Conservation (phyloP, 2,888 invertebrate species). For the Chesias legatella region DNA sequence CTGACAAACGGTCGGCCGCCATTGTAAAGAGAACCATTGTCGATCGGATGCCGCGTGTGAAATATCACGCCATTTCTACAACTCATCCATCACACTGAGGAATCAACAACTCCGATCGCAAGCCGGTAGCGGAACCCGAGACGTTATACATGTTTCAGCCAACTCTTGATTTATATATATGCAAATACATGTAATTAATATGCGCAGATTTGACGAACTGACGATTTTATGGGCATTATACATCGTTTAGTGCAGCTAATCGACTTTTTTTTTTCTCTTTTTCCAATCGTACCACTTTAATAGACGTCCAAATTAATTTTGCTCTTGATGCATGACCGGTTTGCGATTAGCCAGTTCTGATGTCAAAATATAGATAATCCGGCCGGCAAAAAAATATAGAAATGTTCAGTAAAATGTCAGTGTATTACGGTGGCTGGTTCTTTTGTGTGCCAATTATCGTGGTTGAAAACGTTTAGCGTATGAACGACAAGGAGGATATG, state of each 20-base stretch:
- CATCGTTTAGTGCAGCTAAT: slow-evolving; percentile 31
- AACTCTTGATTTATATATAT: slow-evolving; percentile 21
- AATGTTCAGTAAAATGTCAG: slow-evolving; percentile 5
- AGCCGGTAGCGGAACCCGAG: slow-evolving; percentile 17
- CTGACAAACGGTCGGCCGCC: slow-evolving; percentile 15
- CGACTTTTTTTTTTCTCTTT: slow-evolving; percentile 26
- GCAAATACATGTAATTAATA: slow-evolving; percentile 27
- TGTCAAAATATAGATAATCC: slow-evolving; percentile 28
- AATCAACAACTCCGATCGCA: slow-evolving; percentile 3
- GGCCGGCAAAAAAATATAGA: slow-evolving; percentile 17
- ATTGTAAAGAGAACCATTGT: slow-evolving; percentile 16
- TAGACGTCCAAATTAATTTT: slow-evolving; percentile 26
- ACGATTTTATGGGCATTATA: slow-evolving; percentile 29
- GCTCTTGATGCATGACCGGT: slow-evolving; percentile 28
- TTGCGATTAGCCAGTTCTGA: slow-evolving; percentile 22
- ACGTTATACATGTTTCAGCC: slow-evolving; percentile 13
- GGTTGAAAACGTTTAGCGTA: slow-evolving; percentile 54
- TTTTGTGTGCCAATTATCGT: slow-evolving; percentile 65
- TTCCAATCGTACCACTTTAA: slow-evolving; percentile 15
- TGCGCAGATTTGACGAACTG: slow-evolving; percentile 28
- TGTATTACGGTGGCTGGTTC: slow-evolving; percentile 11
- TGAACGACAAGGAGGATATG: slow-evolving; percentile 66
- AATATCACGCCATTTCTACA: slow-evolving; percentile 19
- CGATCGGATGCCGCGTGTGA: slow-evolving; percentile 18
- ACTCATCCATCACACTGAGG: slow-evolving; percentile 19